phyloP scores from a whole-genome alignment of 1,140 invertebrate genomes.

The Drosophila funebris region DNA sequence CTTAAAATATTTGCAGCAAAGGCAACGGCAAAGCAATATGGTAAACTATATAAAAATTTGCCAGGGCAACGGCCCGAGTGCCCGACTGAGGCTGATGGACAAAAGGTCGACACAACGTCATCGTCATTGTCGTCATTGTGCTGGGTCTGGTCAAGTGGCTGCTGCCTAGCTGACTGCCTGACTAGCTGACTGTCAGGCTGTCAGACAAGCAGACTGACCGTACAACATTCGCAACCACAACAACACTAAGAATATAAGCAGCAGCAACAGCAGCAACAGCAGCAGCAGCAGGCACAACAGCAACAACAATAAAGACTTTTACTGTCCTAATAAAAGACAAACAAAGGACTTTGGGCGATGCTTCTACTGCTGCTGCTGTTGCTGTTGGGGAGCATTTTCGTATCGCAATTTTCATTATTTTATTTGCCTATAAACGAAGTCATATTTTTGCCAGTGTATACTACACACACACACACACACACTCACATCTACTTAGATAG shows the following conservation, averaged over 20 bases:
- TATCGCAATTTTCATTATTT: constrained; percentile 83
- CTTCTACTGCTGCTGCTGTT: constrained; percentile 27
- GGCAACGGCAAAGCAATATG: constrained; percentile 67
- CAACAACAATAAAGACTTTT: constrained; percentile 81
- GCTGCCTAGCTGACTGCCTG: constrained; percentile 13
- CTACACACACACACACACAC: constrained; percentile 7
- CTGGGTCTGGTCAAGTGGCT: constrained; percentile 72
- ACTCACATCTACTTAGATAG: constrained; percentile 12
- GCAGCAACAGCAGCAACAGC: constrained; percentile 26
- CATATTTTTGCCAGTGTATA: constrained; percentile 75
- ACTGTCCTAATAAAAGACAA: constrained; percentile 81
- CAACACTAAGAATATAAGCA: constrained; percentile 35
- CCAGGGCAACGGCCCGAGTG: constrained; percentile 36
- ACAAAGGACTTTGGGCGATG: constrained; percentile 71
- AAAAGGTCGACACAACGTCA: constrained; percentile 74
- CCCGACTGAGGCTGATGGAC: constrained; percentile 48
- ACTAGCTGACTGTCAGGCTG: not conserved
- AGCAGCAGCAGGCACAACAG: constrained; percentile 52
- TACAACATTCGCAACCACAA: constrained; percentile 27
- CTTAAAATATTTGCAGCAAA: constrained; percentile 14
- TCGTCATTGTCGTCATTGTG: constrained; percentile 78
- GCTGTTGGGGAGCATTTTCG: constrained; percentile 53
- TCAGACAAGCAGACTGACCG: not conserved
- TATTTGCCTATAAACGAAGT: constrained; percentile 82
- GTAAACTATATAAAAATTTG: constrained; percentile 80